A percentile compares a stretch with the other conserved stretches of the same genome.
Evolutionary conservation across 1,140 invertebrate species (phyloP).

Genomic region (Drosophila persimilis): DNA sequence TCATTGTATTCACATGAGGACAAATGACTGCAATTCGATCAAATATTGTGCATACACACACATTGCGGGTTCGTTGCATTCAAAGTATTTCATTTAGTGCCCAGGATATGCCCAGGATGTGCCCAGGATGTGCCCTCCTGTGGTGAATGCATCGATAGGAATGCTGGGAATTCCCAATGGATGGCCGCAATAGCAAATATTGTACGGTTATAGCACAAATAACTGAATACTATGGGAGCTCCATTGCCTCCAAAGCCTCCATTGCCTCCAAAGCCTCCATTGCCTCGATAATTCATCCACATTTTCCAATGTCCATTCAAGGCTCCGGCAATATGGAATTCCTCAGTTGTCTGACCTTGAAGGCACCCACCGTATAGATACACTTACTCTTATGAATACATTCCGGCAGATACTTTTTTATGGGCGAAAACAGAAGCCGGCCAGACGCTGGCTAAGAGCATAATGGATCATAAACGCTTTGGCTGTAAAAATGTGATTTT

Average conservation of each 20-base stretch:
- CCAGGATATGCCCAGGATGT: background rate
- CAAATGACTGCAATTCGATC: constrained; percentile 65
- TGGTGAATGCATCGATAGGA: constrained; percentile 9
- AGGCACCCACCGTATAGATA: background rate
- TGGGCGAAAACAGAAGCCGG: constrained; percentile 55
- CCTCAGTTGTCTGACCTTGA: constrained; percentile 29
- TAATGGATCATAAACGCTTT: constrained; percentile 76
- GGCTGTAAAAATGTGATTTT: constrained; percentile 70
- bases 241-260: too few relatives aligned
- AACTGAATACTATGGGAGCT: too few relatives aligned
- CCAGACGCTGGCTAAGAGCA: constrained; percentile 62
- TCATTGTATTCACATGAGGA: constrained; percentile 7
- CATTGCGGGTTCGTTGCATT: constrained; percentile 6
- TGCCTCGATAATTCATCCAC: too few relatives aligned
- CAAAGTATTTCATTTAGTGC: constrained; percentile 43
- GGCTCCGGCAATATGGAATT: constrained; percentile 1
- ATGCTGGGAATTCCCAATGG: constrained; percentile 29
- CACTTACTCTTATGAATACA: background rate
- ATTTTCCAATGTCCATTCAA: background rate
- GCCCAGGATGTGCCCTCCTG: background rate
- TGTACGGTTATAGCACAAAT: background rate
- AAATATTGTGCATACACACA: constrained; percentile 35
- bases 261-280: too few relatives aligned
- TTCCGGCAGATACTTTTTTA: constrained; percentile 42
- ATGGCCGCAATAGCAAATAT: too few relatives aligned